These are phyloP conservation scores for Macrostomum lignano DNA, from an alignment of 1,140 invertebrate species.

Conservation along the genomic window DNA sequence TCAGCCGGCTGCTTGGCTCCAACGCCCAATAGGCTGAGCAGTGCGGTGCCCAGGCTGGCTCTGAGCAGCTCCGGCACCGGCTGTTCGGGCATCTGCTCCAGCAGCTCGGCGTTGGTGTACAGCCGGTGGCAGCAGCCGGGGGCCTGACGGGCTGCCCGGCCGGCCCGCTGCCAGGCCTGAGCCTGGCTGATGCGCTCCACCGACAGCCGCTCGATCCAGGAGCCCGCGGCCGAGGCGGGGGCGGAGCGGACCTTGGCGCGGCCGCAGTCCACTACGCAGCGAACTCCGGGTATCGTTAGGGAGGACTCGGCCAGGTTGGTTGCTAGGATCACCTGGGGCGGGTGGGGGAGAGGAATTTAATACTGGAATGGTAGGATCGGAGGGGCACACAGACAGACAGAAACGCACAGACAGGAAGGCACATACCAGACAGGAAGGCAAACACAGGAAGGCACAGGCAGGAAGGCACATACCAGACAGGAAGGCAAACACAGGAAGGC, in stretches of 20 bases:
- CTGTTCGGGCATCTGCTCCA: conserved; percentile 37
- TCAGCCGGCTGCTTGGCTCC: conserved; percentile 40
- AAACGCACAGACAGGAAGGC: too few species aligned
- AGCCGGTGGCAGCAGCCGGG: conserved; percentile 47
- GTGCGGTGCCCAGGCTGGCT: conserved; percentile 36
- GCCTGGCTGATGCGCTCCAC: conserved; percentile 52
- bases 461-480: too few species aligned
- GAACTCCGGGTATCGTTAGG: conserved; percentile 26
- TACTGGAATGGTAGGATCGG: too few species aligned
- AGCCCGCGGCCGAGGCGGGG: too few species aligned
- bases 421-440: too few species aligned
- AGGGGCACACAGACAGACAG: too few species aligned
- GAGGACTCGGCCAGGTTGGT: conserved; percentile 29
- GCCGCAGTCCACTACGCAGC: too few species aligned
- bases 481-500: too few species aligned
- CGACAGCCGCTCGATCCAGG: conserved; percentile 50
- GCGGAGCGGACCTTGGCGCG: too few species aligned
- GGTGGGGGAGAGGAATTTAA: too few species aligned
- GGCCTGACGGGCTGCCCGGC: conserved; percentile 50
- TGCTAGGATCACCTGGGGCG: conserved; percentile 24
- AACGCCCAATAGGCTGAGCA: conserved; percentile 46
- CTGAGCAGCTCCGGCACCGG: conserved; percentile 50
- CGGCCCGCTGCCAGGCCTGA: conserved; percentile 57
- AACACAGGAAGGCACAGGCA: too few species aligned
- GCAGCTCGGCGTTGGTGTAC: conserved; percentile 39